These are phyloP conservation scores for Xylocampa areola DNA, from an alignment of 2,888 invertebrate genomes.

Conservation along the genomic window DNA sequence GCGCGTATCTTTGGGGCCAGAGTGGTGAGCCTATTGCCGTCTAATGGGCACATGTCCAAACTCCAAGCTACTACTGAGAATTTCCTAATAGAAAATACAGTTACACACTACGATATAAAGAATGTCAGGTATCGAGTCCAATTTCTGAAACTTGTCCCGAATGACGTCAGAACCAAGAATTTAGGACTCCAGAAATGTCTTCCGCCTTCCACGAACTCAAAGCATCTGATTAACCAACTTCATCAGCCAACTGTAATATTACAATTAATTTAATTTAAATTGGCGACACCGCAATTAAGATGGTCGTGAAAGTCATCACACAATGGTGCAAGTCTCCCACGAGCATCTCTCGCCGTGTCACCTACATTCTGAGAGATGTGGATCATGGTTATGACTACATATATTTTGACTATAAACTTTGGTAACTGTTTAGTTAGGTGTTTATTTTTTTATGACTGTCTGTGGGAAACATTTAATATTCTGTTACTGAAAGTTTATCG, in stretches of 20 bases:
- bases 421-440: conserved; percentile 9
- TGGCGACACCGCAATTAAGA: conserved; percentile 84
- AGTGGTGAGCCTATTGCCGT: no score
- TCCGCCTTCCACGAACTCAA: conserved; percentile 45
- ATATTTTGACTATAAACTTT: conserved; percentile 37
- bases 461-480: neutral
- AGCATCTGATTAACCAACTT: conserved; percentile 62
- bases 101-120: no score
- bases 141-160: no score
- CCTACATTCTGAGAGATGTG: conserved; percentile 76
- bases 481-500: neutral
- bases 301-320: conserved; percentile 83
- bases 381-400: conserved; percentile 73
- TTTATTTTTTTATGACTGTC: conserved; percentile 7
- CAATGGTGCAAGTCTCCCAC: conserved; percentile 83
- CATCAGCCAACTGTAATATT: conserved; percentile 65
- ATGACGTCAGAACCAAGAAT: no score
- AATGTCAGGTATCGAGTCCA: no score
- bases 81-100: no score
- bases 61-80: no score
- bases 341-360: conserved; percentile 74
- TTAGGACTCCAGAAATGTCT: conserved; percentile 1
- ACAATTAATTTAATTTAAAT: conserved; percentile 83
- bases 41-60: no score
- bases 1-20: no score